Percentiles rank a stretch among this genome's conserved stretches.
phyloP scores from a whole-genome alignment of 1,140 invertebrate species.

The Oscheius sp. region DNA sequence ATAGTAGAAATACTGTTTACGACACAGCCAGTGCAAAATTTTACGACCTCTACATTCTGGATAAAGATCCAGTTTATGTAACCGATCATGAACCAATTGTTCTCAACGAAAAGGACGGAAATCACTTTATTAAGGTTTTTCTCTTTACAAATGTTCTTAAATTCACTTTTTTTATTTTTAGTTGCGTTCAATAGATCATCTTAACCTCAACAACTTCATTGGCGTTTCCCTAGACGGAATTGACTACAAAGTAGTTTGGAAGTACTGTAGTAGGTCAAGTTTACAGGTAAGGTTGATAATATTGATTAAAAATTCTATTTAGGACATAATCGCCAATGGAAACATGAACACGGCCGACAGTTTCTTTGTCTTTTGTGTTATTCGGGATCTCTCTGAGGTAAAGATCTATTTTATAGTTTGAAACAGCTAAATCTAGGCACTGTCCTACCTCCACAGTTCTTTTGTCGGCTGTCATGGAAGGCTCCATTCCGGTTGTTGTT shows the following conservation, averaged over 20 bases:
- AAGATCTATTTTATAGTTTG: background rate
- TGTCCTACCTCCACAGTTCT: constrained; percentile 33
- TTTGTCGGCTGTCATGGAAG: constrained; percentile 42
- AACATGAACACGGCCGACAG: constrained; percentile 83
- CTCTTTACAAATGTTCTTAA: too few species aligned
- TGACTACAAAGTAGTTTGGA: constrained; percentile 74
- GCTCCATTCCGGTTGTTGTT: constrained; percentile 33
- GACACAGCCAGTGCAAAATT: constrained; percentile 4
- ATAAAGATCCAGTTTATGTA: constrained; percentile 43
- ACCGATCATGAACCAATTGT: constrained; percentile 24
- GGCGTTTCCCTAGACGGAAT: constrained; percentile 75
- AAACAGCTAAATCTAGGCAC: constrained; percentile 18
- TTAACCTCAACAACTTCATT: constrained; percentile 67
- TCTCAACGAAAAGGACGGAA: constrained; percentile 6
- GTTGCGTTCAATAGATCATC: constrained; percentile 48
- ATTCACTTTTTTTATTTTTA: too few species aligned
- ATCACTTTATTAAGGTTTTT: background rate
- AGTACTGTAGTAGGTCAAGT: constrained; percentile 73
- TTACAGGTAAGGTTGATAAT: constrained; percentile 14
- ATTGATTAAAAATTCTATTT: too few species aligned
- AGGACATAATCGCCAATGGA: too few species aligned
- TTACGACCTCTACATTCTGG: constrained; percentile 12
- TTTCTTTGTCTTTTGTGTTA: constrained; percentile 68
- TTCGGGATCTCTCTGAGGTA: constrained; percentile 77
- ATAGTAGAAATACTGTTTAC: background rate